A percentile compares a stretch with the other conserved stretches of the same genome.
Evolutionary conservation across 2,113 vertebrate genomes (phyloP).

Genomic region (Oceanodroma tethys): DNA sequence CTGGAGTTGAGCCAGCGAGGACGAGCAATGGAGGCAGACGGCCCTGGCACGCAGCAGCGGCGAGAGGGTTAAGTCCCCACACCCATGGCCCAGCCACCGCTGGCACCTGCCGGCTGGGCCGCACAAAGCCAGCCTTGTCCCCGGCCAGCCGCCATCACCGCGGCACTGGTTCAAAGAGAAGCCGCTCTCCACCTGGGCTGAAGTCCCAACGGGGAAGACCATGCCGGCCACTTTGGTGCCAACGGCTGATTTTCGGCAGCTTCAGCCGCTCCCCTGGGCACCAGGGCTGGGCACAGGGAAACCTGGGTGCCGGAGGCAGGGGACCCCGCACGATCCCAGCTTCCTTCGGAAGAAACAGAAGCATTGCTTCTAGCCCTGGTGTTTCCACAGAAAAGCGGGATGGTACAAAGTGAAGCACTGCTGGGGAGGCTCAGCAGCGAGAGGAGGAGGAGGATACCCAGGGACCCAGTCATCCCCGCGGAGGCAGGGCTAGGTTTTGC

Average conservation of each 20-base stretch:
- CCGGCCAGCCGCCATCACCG: neutral
- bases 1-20: neutral
- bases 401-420: neutral
- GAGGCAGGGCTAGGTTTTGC: neutral
- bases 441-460: fast-evolving
- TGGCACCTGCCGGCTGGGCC: fast-evolving
- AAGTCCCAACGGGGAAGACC: neutral
- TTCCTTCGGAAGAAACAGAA: neutral
- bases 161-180: neutral
- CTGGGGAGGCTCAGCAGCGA: fast-evolving
- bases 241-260: neutral
- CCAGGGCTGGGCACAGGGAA: neutral
- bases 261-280: neutral
- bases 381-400: neutral
- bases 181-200: neutral
- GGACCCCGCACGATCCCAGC: neutral
- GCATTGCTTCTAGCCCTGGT: neutral
- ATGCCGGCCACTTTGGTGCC: neutral
- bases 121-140: constrained; percentile 25
- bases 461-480: fast-evolving
- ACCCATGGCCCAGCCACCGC: fast-evolving
- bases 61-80: neutral
- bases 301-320: fast-evolving
- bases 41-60: fast-evolving
- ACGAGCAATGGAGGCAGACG: neutral